Conservation (phyloP, 2,113 vertebrate genomes). For the Agapornis roseicollis region DNA sequence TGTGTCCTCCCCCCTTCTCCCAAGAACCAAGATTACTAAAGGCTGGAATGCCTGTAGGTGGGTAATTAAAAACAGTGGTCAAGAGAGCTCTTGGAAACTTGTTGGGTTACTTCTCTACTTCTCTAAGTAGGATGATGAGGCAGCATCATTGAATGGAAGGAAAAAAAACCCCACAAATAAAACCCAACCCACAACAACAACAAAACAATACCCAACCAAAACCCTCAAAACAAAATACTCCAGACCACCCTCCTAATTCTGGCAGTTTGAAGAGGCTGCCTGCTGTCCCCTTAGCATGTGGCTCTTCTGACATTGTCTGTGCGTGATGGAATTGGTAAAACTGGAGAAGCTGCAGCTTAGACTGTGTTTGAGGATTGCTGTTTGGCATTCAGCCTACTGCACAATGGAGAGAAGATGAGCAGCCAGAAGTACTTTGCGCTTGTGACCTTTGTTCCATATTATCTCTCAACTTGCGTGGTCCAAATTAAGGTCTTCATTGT, state of each 20-base stretch:
- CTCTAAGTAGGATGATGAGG: not conserved
- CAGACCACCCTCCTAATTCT: not conserved
- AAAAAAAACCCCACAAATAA: not conserved
- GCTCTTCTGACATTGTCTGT: not conserved
- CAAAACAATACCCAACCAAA: not conserved
- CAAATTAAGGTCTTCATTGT: not conserved
- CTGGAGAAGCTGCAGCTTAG: not conserved
- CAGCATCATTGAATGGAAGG: not conserved
- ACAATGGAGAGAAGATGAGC: not conserved
- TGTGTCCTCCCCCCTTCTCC: not conserved
- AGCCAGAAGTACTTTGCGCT: not conserved
- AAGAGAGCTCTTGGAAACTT: constrained; percentile 12
- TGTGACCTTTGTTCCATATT: not conserved
- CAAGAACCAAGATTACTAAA: not conserved
- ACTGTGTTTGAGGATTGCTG: not conserved
- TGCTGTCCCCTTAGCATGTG: not conserved
- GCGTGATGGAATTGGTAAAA: not conserved
- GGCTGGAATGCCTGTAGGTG: constrained; percentile 16
- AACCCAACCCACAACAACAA: not conserved
- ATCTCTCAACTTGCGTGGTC: not conserved
- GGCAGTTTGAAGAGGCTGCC: not conserved
- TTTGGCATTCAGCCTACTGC: not conserved
- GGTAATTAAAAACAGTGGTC: constrained; percentile 17
- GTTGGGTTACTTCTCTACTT: constrained; percentile 28
- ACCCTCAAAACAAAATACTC: not conserved